Evolutionary conservation across 2,888 invertebrate genomes (phyloP), one percentile per base, ranked within the genome.

Genomic region (Agonopterix subpropinquella): DNA sequence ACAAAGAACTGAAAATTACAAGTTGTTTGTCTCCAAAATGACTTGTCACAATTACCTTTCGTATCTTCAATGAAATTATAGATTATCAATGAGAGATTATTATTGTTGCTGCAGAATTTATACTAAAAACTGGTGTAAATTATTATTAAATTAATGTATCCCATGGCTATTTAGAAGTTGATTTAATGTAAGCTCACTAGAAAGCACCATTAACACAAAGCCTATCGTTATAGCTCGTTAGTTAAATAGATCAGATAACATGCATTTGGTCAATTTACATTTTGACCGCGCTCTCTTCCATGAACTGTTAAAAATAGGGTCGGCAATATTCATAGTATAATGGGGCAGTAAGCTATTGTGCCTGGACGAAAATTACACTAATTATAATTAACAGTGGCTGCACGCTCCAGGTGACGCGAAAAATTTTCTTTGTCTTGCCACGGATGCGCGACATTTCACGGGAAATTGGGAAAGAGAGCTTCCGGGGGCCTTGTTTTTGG

Each of bases 351-450:
- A 62, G 65, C n/a, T 65, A 59, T 66, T 56, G 60, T 54, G 52
- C 55, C 66, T 73, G 80, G 80, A 79, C 63, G 65, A 53, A 60
- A 71, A 75, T 78, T 70, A 74, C 66, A 65, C 68, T 74, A 77
- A 80, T 80, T 80, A 78, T 15, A 11, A 41, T 56, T 50, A 64
- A 62, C 39, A 4, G 39, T n/a, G 39, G 39, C 39, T 39, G 65
- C 58, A 64, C 62, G 68, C 56, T 67, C 53, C 59, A 61, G 51
- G 65, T 28, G 28, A 28, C 28, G 5, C 7, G 28, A 28, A 28
- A 28, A 28, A 28, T 28, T 28, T 28, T 8, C 39, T 39, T 9
- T 39, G 39, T 9, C 39, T 9, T 39, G 39, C n/a, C 39, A 39
- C 55, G 54, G 53, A 44, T 52, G 62, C 58, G 61, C 59, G 58